Conservation (phyloP, 1,140 invertebrate genomes). For the Centruroides vittatus region DNA sequence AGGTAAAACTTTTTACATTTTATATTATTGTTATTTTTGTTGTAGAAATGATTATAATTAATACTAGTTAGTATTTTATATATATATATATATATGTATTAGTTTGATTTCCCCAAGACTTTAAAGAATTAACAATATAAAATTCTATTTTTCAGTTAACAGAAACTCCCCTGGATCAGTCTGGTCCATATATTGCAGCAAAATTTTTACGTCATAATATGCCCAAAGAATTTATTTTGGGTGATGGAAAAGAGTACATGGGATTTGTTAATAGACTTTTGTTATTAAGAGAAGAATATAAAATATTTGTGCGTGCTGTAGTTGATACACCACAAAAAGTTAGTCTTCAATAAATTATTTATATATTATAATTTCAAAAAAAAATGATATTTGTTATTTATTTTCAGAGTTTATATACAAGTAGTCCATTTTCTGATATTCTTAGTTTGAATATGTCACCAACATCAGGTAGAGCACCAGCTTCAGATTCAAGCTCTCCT, state of each 20-base stretch:
- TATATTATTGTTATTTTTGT: background rate
- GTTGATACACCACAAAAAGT: slow-evolving; percentile 85
- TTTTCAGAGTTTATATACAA: slow-evolving; percentile 70
- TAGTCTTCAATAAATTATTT: slow-evolving; percentile 14
- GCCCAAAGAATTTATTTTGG: slow-evolving; percentile 77
- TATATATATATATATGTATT: no score
- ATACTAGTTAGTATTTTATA: no score
- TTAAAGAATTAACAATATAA: background rate
- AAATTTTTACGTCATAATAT: slow-evolving; percentile 85
- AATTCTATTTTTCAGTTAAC: slow-evolving; percentile 4
- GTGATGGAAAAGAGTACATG: slow-evolving; percentile 74
- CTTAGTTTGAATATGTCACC: slow-evolving; percentile 50
- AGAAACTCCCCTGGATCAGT: slow-evolving; percentile 22
- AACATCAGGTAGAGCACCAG: slow-evolving; percentile 1
- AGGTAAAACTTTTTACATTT: slow-evolving; percentile 25
- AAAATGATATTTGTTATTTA: slow-evolving; percentile 1
- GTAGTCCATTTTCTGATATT: slow-evolving; percentile 85
- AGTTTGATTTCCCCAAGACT: background rate
- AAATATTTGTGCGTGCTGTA: slow-evolving; percentile 85
- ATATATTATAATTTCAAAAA: background rate
- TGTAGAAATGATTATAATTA: background rate
- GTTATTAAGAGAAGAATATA: slow-evolving; percentile 63
- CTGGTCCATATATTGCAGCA: slow-evolving; percentile 78
- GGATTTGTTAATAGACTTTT: slow-evolving; percentile 77
- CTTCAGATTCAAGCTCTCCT: slow-evolving; percentile 2